Conservation (phyloP, 2,888 invertebrate species). For the Plebejus melissa region DNA sequence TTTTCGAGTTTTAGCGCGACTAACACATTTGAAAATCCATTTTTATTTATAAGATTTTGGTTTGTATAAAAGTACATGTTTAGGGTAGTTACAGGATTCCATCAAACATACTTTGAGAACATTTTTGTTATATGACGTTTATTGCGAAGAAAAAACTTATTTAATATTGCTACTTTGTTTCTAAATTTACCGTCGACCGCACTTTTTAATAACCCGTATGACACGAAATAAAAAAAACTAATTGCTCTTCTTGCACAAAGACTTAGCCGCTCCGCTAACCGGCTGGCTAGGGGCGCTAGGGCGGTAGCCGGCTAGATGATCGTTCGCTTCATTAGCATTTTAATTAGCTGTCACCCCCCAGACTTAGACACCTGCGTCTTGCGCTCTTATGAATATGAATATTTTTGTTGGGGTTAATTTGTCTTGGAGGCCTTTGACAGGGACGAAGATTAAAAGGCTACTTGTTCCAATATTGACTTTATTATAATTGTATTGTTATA, state of each 20-base stretch:
- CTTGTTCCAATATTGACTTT: conserved; percentile 29
- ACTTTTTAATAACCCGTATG: conserved; percentile 6
- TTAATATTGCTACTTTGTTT: not conserved
- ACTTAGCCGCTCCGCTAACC: conserved; percentile 31
- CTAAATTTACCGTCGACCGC: not conserved
- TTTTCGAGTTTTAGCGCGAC: too few species aligned
- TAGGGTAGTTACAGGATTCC: too few species aligned
- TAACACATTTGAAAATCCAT: too few species aligned
- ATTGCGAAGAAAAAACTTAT: not conserved
- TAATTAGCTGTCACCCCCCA: conserved; percentile 61
- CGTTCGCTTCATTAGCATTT: conserved; percentile 65
- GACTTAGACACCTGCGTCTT: conserved; percentile 39
- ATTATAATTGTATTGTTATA: not conserved
- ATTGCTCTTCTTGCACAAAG: conserved; percentile 29
- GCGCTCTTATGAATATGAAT: conserved; percentile 36
- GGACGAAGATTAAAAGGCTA: conserved; percentile 31
- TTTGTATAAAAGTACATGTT: too few species aligned
- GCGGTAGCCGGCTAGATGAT: conserved; percentile 36
- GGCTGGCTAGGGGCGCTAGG: conserved; percentile 31
- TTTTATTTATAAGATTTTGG: too few species aligned
- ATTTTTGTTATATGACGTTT: not conserved
- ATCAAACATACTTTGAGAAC: too few species aligned
- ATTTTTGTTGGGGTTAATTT: conserved; percentile 36
- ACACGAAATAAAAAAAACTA: conserved; percentile 24
- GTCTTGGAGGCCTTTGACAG: conserved; percentile 34